phyloP scores from a whole-genome alignment of 2,888 invertebrate genomes.

The Cheilosia vulpina region DNA sequence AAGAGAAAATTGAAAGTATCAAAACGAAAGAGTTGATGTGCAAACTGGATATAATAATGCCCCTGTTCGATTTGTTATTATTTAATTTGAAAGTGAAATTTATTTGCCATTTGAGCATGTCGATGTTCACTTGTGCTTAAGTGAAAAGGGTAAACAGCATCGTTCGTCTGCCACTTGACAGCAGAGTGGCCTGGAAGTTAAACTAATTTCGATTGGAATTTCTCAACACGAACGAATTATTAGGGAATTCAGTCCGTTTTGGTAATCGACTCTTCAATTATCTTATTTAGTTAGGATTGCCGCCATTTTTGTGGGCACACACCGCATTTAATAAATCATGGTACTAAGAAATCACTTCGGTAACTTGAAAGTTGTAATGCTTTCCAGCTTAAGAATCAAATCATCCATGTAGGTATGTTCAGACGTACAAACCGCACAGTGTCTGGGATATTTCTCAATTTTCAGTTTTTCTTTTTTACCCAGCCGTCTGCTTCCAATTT shows the following conservation, averaged over 20 bases:
- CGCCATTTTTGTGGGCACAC: background rate
- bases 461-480: conserved; percentile 43
- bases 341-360: conserved; percentile 31
- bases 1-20: conserved; percentile 4
- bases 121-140: background rate
- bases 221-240: conserved; percentile 20
- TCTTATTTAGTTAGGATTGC: conserved; percentile 36
- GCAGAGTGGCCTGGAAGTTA: background rate
- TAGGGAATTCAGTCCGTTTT: conserved; percentile 15
- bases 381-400: conserved; percentile 41
- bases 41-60: conserved; percentile 28
- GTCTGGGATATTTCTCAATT: conserved; percentile 61
- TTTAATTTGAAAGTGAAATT: conserved; percentile 46
- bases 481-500: conserved; percentile 41
- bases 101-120: background rate
- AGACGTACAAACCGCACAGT: conserved; percentile 1
- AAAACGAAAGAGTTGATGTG: conserved; percentile 52
- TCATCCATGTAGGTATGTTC: background rate
- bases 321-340: conserved; percentile 12
- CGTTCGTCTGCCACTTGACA: background rate
- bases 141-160: conserved; percentile 1
- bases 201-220: conserved; percentile 13
- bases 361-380: conserved; percentile 29
- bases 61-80: background rate
- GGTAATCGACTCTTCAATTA: conserved; percentile 24